Percentiles rank a stretch among this genome's conserved stretches.
Conservation (phyloP, 2,888 invertebrate genomes). For the Dorcus parallelipipedus region DNA sequence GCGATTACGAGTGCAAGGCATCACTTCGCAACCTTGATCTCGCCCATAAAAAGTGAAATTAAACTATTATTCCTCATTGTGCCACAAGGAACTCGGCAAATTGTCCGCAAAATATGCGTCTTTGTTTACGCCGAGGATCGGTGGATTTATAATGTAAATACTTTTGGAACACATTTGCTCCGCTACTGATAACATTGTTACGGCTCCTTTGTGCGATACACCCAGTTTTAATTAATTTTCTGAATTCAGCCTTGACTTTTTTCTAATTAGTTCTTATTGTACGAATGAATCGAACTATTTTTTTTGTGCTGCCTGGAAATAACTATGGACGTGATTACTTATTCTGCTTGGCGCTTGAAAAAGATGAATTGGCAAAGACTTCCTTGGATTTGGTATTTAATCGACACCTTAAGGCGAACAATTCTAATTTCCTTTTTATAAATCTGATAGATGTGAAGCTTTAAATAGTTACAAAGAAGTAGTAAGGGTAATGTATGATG, state of each 20-base stretch:
- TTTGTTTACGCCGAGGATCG: not conserved
- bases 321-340: too few species aligned
- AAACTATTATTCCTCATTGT: conserved; percentile 1
- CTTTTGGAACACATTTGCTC: not conserved
- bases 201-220: not conserved
- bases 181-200: too few species aligned
- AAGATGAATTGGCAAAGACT: too few species aligned
- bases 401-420: too few species aligned
- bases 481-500: too few species aligned
- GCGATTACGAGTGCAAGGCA: not conserved
- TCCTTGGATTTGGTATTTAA: too few species aligned
- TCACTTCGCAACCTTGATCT: conserved; percentile 2
- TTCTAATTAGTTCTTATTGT: not conserved
- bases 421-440: too few species aligned
- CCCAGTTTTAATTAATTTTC: conserved; percentile 4
- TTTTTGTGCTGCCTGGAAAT: too few species aligned
- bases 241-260: not conserved
- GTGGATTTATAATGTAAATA: not conserved
- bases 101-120: not conserved
- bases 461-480: too few species aligned
- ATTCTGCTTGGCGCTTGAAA: too few species aligned
- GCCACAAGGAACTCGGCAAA: not conserved
- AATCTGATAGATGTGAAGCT: too few species aligned
- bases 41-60: conserved; percentile 10
- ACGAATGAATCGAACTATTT: too few species aligned